Evolutionary conservation across 2,888 invertebrate genomes (phyloP), one percentile per base, ranked within the genome.

Genomic region (Pollenia angustigena): DNA sequence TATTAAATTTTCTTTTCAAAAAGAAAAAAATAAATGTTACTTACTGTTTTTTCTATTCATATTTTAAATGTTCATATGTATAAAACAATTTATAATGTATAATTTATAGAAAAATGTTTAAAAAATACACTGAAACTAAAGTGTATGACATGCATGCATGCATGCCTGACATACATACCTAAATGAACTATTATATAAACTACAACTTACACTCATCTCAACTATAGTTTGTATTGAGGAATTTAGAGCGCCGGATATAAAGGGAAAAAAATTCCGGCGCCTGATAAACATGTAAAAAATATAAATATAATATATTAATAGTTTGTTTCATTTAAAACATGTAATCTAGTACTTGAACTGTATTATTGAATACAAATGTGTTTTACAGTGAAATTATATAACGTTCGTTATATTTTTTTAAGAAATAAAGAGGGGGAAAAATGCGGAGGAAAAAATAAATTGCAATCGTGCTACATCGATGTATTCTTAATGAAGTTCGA

Each of bases 241-340:
- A 85, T 81, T 79, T 79, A 74, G 85, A 85, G 82, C 85, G 82
- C 85, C 85, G 85, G 85, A 85, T 85, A 82, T 74, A 58, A 75
- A 32, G n/a, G 42, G 11, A 54, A 79, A 68, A 18, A 50, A 68
- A 44, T 44, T 72, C 72, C 52, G 85, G 85, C 85, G 85, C 85
- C 82, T 79, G 85, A 81, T 79, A 85, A 80, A 75, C 48, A 16
- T 9, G 11, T 16, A 18, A 16, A 9, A 48, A 10, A 46, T 0
- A 40, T 6, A 68, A n/a, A 58, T n/a, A 40, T 12, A 46, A n/a
- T 58, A 48, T 23, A 60, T n/a, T 50, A 1, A 18, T 75, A 50
- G 16, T n/a, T 1, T 50, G 11, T 62, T 62, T 64, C 11, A 4
- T 40, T 71, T 44, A 16, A 44, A 62, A 32, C 8, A 42, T 42